phyloP scores from a whole-genome alignment of 2,797 vertebrate genomes.

The Propithecus perrieri region DNA sequence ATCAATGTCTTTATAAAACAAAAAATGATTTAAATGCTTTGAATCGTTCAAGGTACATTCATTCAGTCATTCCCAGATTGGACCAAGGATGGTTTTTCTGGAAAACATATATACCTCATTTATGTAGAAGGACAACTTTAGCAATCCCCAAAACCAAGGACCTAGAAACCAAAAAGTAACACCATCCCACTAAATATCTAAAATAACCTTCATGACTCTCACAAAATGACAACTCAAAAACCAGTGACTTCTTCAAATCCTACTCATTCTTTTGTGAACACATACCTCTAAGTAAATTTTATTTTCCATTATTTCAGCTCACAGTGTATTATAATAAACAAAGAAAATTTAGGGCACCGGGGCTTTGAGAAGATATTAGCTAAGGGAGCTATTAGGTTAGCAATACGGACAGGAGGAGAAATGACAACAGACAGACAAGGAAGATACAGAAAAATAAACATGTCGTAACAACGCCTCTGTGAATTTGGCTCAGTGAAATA shows the following conservation, averaged over 20 bases:
- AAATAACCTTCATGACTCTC: neutral
- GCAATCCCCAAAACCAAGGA: neutral
- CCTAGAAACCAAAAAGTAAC: neutral
- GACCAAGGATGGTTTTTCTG: neutral
- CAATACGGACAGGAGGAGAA: conserved; percentile 64
- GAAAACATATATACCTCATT: neutral
- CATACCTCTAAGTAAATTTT: conserved; percentile 20
- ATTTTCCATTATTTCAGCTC: conserved; percentile 5
- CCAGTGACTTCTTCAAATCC: neutral
- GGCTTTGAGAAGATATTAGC: conserved; percentile 43
- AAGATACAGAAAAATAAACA: conserved; percentile 64
- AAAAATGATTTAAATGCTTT: neutral
- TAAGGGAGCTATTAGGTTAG: conserved; percentile 75
- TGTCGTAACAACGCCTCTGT: conserved; percentile 36
- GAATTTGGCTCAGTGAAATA: conserved; percentile 35
- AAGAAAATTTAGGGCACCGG: neutral
- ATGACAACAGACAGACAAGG: conserved; percentile 64
- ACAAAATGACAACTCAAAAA: neutral
- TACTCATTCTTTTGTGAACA: neutral
- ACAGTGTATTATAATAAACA: neutral
- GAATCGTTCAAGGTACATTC: neutral
- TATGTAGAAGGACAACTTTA: neutral
- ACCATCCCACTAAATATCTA: neutral
- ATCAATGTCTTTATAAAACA: neutral
- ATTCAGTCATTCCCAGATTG: conserved; percentile 9